Evolutionary conservation across 2,888 invertebrate genomes (phyloP).

Genomic region (Metallyticus violacea): DNA sequence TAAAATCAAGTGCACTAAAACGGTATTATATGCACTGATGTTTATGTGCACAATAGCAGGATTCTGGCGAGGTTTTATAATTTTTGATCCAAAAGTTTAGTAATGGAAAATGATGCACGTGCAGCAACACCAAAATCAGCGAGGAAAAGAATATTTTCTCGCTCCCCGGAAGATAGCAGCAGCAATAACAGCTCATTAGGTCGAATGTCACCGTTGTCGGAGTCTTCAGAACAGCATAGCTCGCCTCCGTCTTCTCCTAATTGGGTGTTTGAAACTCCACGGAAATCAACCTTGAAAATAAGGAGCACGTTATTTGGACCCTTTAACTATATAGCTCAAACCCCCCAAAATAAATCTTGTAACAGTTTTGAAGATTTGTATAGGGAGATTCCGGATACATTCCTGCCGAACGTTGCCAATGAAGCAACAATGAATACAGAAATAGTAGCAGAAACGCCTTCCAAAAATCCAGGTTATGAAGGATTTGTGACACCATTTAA

Average conservation of each 20-base stretch:
- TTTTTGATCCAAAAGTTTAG: not conserved
- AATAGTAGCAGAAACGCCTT: not conserved
- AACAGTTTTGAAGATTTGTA: not conserved
- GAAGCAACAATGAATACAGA: not conserved
- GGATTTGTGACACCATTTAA: conserved; percentile 27
- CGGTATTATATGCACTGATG: no score
- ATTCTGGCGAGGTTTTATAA: no score
- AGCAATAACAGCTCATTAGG: conserved; percentile 14
- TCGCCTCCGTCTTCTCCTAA: conserved; percentile 16
- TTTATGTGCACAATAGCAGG: no score
- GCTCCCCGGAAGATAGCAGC: not conserved
- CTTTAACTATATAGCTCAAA: not conserved
- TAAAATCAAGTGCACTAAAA: no score
- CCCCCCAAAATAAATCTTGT: not conserved
- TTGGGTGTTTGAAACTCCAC: conserved; percentile 36
- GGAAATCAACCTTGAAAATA: conserved; percentile 36
- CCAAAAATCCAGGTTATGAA: not conserved
- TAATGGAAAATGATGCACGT: not conserved
- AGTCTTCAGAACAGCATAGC: conserved; percentile 46
- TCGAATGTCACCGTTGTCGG: conserved; percentile 43
- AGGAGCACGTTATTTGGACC: conserved; percentile 37
- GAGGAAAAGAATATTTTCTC: conserved; percentile 16
- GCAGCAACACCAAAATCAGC: conserved; percentile 18
- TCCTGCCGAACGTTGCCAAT: not conserved
- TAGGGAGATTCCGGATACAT: not conserved